Conservation (phyloP, 2,113 vertebrate species). For the Anoura caudifer region DNA sequence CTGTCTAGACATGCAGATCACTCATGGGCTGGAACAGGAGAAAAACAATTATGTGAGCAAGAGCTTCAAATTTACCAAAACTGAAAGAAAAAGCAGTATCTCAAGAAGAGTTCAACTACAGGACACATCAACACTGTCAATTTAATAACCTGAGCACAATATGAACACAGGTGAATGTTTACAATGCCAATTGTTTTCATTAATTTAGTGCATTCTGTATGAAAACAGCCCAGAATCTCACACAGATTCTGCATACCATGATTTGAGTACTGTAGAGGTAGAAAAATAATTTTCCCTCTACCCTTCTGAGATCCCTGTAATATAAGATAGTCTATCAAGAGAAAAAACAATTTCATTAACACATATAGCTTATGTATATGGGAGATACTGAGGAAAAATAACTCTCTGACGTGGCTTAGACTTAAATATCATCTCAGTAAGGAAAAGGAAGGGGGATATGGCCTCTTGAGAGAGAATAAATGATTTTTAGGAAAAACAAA, state of each 20-base stretch:
- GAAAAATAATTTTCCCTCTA: slow-evolving; percentile 1
- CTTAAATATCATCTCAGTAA: not conserved
- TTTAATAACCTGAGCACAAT: not conserved
- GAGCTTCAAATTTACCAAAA: slow-evolving; percentile 22
- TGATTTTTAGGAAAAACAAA: not conserved
- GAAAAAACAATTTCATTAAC: not conserved
- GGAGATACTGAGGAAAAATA: not conserved
- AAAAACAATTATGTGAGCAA: slow-evolving; percentile 6
- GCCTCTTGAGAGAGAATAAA: not conserved
- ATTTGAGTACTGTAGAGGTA: not conserved
- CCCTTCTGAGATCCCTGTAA: not conserved
- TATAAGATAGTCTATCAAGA: not conserved
- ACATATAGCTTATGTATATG: not conserved
- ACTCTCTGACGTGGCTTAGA: not conserved
- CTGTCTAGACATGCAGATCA: not conserved
- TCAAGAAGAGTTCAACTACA: not conserved
- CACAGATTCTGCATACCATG: not conserved
- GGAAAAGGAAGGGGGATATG: not conserved
- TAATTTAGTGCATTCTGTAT: not conserved
- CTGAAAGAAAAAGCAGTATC: not conserved
- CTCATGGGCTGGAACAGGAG: not conserved
- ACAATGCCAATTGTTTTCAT: not conserved
- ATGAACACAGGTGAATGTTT: not conserved
- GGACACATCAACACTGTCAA: not conserved
- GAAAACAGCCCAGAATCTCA: not conserved